Conservation (phyloP, 2,888 invertebrate species). For the Pocota personata region DNA sequence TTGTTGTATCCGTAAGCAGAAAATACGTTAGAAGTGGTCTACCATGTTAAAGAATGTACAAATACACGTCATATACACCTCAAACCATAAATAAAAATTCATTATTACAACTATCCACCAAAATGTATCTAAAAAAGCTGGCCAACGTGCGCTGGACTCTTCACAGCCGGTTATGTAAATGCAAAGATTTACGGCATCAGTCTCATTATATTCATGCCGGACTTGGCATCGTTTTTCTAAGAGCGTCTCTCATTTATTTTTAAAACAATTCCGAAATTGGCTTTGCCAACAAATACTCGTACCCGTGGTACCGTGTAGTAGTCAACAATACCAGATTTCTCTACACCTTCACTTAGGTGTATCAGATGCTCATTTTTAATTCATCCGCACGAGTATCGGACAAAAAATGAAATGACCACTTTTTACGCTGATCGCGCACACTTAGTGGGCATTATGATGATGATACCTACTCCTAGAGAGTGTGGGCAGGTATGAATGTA, state of each 20-base stretch:
- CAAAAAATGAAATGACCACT: slow-evolving; percentile 35
- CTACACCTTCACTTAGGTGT: slow-evolving; percentile 14
- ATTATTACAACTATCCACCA: neutral
- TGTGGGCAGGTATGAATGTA: slow-evolving; percentile 49
- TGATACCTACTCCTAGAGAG: slow-evolving; percentile 6
- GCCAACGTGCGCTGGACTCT: neutral
- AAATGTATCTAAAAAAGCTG: neutral
- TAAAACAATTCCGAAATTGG: slow-evolving; percentile 45
- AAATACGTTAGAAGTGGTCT: neutral
- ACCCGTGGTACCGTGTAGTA: neutral
- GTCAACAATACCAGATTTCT: slow-evolving; percentile 42
- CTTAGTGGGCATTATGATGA: slow-evolving; percentile 54
- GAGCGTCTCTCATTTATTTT: neutral
- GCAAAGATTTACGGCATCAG: slow-evolving; percentile 29
- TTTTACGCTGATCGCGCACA: slow-evolving; percentile 64
- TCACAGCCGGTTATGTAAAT: slow-evolving; percentile 55
- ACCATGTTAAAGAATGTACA: neutral
- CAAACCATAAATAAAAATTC: slow-evolving; percentile 3
- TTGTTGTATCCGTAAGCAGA: no score
- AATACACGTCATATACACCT: neutral
- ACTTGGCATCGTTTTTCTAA: slow-evolving; percentile 14
- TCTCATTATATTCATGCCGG: slow-evolving; percentile 36
- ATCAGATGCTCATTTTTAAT: slow-evolving; percentile 30
- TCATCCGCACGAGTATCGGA: slow-evolving; percentile 35
- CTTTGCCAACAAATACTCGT: neutral